Conservation (phyloP, 1,140 invertebrate genomes). For the Drosophila suzukii region DNA sequence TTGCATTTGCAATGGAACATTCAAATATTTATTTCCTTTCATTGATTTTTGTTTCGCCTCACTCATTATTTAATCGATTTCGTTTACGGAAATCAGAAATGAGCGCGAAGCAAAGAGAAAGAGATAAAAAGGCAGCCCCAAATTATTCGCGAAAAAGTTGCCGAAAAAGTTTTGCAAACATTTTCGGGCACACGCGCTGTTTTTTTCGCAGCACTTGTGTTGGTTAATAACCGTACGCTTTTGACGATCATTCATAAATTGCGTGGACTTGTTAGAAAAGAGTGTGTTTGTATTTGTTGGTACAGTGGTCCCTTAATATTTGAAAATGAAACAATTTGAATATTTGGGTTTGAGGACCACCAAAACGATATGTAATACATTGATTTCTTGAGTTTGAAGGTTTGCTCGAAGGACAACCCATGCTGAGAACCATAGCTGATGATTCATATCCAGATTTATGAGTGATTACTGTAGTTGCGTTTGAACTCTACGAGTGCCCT, state of each 20-base stretch:
- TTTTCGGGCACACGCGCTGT: slow-evolving; percentile 47
- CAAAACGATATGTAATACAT: no score
- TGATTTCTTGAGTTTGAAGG: no score
- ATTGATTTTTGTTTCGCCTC: slow-evolving; percentile 37
- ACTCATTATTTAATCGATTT: slow-evolving; percentile 75
- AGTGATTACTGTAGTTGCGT: slow-evolving; percentile 25
- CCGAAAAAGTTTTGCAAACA: slow-evolving; percentile 59
- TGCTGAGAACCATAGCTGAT: not conserved
- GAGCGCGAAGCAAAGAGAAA: slow-evolving; percentile 37
- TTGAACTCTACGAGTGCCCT: slow-evolving; percentile 65
- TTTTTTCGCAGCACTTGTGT: slow-evolving; percentile 52
- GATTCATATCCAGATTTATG: not conserved
- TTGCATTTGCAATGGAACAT: slow-evolving; percentile 53
- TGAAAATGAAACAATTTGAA: not conserved
- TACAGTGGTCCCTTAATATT: slow-evolving; percentile 2
- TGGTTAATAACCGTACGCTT: slow-evolving; percentile 74
- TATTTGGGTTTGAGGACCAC: not conserved
- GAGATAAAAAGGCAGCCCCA: slow-evolving; percentile 46
- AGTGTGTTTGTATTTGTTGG: slow-evolving; percentile 10
- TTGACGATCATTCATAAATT: slow-evolving; percentile 78
- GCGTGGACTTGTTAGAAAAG: slow-evolving; percentile 60
- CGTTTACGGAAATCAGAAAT: slow-evolving; percentile 73
- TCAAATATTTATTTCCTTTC: slow-evolving; percentile 69
- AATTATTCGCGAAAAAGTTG: slow-evolving; percentile 30
- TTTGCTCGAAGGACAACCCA: no score